Evolutionary conservation across 2,888 invertebrate genomes (phyloP).

Genomic region (Drosophila neotestacea): DNA sequence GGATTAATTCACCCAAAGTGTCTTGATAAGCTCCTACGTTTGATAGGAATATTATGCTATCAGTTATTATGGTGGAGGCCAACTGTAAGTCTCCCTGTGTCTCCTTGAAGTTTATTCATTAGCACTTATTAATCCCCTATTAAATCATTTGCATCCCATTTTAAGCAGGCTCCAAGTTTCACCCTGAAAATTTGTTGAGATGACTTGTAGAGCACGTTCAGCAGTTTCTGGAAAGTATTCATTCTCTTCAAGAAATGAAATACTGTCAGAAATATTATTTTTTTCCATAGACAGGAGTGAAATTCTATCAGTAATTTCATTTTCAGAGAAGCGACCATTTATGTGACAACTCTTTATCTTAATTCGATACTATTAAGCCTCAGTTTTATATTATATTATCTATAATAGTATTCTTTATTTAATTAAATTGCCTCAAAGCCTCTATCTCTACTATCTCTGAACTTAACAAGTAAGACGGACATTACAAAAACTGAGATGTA

Average conservation of each 20-base stretch:
- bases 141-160: conserved; percentile 5
- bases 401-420: no score
- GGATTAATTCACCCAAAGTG: conserved; percentile 1
- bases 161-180: background rate
- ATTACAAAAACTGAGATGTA: no score
- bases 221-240: background rate
- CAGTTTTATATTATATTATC: no score
- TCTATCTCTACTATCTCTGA: no score
- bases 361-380: no score
- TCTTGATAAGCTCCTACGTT: background rate
- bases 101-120: background rate
- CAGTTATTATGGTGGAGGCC: background rate
- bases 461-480: no score
- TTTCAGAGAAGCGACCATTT: no score
- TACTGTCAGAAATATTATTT: no score
- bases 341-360: no score
- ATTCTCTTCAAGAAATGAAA: background rate
- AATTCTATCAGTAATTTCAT: no score
- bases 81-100: background rate
- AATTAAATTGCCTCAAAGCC: no score
- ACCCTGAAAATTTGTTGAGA: background rate
- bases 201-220: background rate
- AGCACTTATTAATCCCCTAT: background rate
- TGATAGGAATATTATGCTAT: background rate
- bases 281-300: no score